Evolutionary conservation across 1,140 invertebrate species (phyloP).

Genomic region (Eupeodes corollae): DNA sequence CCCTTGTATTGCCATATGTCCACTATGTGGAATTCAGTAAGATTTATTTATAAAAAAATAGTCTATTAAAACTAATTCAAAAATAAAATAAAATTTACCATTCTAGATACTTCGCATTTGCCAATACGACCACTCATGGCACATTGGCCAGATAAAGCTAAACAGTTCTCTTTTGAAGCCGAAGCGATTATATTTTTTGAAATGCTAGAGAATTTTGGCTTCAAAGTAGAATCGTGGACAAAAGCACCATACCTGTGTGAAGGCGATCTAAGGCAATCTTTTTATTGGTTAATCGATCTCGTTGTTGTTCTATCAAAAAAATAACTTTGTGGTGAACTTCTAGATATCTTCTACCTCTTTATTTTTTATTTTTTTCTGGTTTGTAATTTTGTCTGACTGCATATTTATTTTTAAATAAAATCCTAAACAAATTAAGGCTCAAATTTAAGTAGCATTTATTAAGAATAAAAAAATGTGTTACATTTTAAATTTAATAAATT

Average conservation of each 20-base stretch:
- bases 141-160: conserved; percentile 13
- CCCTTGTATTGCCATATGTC: conserved; percentile 73
- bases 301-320: conserved; percentile 53
- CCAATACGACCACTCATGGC: conserved; percentile 29
- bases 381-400: too few relatives aligned
- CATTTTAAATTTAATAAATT: too few relatives aligned
- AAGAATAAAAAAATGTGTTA: too few relatives aligned
- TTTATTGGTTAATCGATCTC: conserved; percentile 81
- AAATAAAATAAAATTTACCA: not conserved
- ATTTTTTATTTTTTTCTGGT: too few relatives aligned
- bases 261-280: conserved; percentile 75
- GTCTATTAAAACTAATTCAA: not conserved
- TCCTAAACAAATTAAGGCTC: too few relatives aligned
- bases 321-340: not conserved
- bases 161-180: conserved; percentile 25
- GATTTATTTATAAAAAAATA: not conserved
- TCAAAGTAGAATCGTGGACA: conserved; percentile 66
- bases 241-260: conserved; percentile 85
- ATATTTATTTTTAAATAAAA: too few relatives aligned
- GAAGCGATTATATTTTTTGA: conserved; percentile 30
- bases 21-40: conserved; percentile 68
- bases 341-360: not conserved
- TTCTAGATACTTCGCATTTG: conserved; percentile 29
- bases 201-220: conserved; percentile 43
- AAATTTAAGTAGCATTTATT: too few relatives aligned